These are phyloP conservation scores for Strongylocentrotus purpuratus DNA, from an alignment of 35 echinoderm and acorn worm genomes.

Conservation along the genomic window DNA sequence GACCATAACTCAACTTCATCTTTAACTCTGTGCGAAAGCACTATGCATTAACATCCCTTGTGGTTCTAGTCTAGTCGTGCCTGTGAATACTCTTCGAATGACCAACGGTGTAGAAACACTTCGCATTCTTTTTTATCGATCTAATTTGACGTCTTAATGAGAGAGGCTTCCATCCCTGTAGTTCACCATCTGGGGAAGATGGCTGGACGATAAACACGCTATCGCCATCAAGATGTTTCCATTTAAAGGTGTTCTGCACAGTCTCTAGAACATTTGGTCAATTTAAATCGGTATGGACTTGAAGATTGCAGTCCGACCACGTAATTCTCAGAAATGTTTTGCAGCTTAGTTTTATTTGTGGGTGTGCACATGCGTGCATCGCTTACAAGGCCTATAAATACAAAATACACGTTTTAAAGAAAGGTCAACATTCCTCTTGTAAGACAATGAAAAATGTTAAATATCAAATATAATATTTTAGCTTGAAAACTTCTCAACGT, in stretches of 20 bases:
- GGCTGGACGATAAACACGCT: not conserved
- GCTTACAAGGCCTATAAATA: too few species aligned
- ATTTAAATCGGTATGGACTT: not conserved
- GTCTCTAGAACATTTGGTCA: not conserved
- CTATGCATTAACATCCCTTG: too few species aligned
- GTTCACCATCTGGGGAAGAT: constrained; percentile 28
- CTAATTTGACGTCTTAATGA: constrained; percentile 23
- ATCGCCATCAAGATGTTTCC: not conserved
- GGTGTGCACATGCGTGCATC: too few species aligned
- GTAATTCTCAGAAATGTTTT: not conserved
- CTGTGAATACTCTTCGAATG: not conserved
- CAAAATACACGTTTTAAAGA: too few species aligned
- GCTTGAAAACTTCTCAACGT: too few species aligned
- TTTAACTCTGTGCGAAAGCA: too few species aligned
- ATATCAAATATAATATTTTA: too few species aligned
- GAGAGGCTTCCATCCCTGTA: not conserved
- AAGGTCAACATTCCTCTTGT: too few species aligned
- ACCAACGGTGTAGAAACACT: not conserved
- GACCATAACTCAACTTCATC: too few species aligned
- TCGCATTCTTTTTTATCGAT: not conserved
- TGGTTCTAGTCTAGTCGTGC: too few species aligned
- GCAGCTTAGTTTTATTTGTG: not conserved
- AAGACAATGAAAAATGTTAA: too few species aligned
- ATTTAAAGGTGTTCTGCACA: not conserved
- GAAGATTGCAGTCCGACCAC: too few species aligned